These are phyloP conservation scores for Colletes latitarsis DNA, from an alignment of 1,140 invertebrate genomes.

Conservation along the genomic window DNA sequence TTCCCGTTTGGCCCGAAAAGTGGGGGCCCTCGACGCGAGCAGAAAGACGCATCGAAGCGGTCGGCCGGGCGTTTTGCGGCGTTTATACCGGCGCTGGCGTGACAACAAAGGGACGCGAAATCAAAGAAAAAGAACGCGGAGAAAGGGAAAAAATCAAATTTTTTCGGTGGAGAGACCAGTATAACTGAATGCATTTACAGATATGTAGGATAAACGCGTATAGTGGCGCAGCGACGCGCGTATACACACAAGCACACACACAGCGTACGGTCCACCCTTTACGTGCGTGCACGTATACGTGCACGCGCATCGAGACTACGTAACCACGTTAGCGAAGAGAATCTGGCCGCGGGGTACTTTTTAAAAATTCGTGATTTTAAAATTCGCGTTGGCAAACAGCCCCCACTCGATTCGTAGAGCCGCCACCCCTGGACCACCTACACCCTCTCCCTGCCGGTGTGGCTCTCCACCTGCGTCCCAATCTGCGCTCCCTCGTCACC, in stretches of 20 bases:
- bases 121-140: slow-evolving; percentile 46
- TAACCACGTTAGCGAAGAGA: slow-evolving; percentile 69
- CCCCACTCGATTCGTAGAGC: slow-evolving; percentile 55
- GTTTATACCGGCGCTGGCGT: slow-evolving; percentile 31
- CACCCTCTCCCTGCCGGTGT: slow-evolving; percentile 20
- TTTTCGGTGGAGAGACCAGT: slow-evolving; percentile 59
- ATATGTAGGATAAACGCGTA: slow-evolving; percentile 67
- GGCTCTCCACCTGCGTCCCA: slow-evolving; percentile 50
- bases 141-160: slow-evolving; percentile 63
- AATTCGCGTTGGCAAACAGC: slow-evolving; percentile 72
- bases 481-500: slow-evolving; percentile 57
- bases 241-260: neutral
- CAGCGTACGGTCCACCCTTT: neutral
- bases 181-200: slow-evolving; percentile 66
- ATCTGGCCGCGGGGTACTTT: slow-evolving; percentile 70
- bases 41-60: slow-evolving; percentile 33
- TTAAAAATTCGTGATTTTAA: slow-evolving; percentile 73
- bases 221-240: slow-evolving; percentile 39
- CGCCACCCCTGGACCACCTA: slow-evolving; percentile 43
- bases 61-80: slow-evolving; percentile 27
- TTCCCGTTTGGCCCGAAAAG: neutral
- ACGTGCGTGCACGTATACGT: slow-evolving; percentile 28
- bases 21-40: neutral
- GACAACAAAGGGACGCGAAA: slow-evolving; percentile 46
- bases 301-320: slow-evolving; percentile 64